Conservation (phyloP, 2,888 invertebrate species). For the Fragum sueziense region DNA sequence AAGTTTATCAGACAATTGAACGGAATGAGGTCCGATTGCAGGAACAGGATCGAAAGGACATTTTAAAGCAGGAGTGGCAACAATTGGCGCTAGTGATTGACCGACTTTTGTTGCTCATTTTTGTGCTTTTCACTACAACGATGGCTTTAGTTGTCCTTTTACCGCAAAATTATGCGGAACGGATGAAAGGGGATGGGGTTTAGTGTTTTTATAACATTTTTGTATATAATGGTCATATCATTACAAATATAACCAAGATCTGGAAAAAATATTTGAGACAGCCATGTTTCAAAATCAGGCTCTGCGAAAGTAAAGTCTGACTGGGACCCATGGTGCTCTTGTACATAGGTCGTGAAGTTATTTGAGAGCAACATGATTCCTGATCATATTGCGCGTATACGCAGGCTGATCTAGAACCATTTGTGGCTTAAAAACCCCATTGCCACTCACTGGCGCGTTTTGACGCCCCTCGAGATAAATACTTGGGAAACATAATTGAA, state of each 20-base stretch:
- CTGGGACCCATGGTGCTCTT: too few species aligned
- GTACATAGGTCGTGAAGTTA: too few species aligned
- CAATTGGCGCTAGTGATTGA: constrained; percentile 90
- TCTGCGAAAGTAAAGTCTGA: too few species aligned
- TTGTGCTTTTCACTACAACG: constrained; percentile 78
- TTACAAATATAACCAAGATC: not conserved
- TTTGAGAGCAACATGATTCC: too few species aligned
- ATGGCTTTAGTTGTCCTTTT: constrained; percentile 63
- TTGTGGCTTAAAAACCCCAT: too few species aligned
- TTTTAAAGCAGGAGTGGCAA: constrained; percentile 91
- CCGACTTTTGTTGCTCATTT: constrained; percentile 83
- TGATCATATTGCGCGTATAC: too few species aligned
- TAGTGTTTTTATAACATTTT: not conserved
- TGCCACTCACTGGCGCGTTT: too few species aligned
- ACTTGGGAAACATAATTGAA: too few species aligned
- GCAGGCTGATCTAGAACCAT: too few species aligned
- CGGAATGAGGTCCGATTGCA: constrained; percentile 89
- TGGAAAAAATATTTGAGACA: too few species aligned
- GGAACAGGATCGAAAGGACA: constrained; percentile 90
- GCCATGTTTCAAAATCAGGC: too few species aligned
- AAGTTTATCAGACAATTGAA: constrained; percentile 90
- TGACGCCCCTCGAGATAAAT: too few species aligned
- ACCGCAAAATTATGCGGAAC: constrained; percentile 47
- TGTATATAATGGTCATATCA: not conserved
- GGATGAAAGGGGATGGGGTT: not conserved